Evolutionary conservation across 2,113 vertebrate species (phyloP).

Genomic region (Otus sunia): DNA sequence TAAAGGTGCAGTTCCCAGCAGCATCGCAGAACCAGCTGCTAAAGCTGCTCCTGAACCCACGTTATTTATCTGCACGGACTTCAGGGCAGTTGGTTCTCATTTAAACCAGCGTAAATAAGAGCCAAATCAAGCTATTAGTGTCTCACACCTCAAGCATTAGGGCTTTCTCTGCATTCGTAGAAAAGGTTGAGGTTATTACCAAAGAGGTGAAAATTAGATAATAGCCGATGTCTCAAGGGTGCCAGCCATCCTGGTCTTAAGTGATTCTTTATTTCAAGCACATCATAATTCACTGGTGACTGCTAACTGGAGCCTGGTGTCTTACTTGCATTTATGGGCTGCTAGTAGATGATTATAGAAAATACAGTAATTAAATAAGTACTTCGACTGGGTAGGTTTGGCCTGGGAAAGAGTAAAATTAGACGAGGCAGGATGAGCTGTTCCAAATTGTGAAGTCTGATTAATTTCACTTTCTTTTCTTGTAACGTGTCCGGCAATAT

Average conservation of each 20-base stretch:
- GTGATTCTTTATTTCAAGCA: background rate
- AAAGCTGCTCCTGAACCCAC: background rate
- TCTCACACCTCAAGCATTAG: background rate
- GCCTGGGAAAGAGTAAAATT: constrained; percentile 38
- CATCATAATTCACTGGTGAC: background rate
- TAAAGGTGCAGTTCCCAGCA: background rate
- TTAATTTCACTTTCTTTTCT: constrained; percentile 40
- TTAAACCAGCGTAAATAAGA: rapidly evolving
- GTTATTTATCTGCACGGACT: background rate
- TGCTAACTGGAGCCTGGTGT: background rate
- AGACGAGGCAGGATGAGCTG: constrained; percentile 18
- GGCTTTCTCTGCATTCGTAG: background rate
- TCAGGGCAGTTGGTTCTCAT: background rate
- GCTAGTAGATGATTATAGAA: constrained; percentile 25
- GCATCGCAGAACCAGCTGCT: rapidly evolving
- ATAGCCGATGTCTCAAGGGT: background rate
- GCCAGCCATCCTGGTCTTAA: background rate
- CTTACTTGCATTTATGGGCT: background rate
- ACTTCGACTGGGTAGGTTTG: background rate
- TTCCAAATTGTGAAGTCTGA: background rate
- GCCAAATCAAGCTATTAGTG: background rate
- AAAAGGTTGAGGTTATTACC: background rate
- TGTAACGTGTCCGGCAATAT: background rate
- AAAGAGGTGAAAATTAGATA: background rate
- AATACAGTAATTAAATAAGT: constrained; percentile 37